Evolutionary conservation across 53 echinoderm and acorn worm genomes (phyloP).

Genomic region (Actinopyga echinites): DNA sequence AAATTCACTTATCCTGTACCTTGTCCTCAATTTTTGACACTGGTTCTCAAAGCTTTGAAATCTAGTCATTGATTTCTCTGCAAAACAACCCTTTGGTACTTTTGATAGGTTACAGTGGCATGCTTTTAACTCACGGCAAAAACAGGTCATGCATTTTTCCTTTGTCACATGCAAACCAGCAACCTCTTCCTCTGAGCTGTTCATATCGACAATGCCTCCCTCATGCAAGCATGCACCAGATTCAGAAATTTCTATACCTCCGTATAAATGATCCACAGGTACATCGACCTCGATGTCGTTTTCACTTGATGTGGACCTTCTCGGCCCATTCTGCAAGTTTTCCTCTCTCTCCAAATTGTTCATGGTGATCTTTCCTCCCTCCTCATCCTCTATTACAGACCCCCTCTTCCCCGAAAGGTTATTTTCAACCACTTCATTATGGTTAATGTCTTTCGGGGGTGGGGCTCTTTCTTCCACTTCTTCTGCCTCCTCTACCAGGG

Average conservation of each 20-base stretch:
- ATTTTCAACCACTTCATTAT: slow-evolving; percentile 27
- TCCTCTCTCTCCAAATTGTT: not conserved
- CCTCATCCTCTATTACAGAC: too few relatives aligned
- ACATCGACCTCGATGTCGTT: slow-evolving; percentile 1
- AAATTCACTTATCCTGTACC: too few relatives aligned
- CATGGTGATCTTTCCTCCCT: too few relatives aligned
- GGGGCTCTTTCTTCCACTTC: not conserved
- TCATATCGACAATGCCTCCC: not conserved
- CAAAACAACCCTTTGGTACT: too few relatives aligned
- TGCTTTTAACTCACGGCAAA: slow-evolving; percentile 13
- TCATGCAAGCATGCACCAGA: slow-evolving; percentile 18
- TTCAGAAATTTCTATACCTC: slow-evolving; percentile 4
- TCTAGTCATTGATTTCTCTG: too few relatives aligned
- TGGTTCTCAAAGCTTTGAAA: too few relatives aligned
- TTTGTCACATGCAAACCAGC: not conserved
- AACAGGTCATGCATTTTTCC: not conserved
- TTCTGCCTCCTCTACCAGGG: slow-evolving; percentile 18
- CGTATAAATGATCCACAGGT: not conserved
- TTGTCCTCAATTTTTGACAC: too few relatives aligned
- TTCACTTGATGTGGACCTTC: not conserved
- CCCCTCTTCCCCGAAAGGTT: not conserved
- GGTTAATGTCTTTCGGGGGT: slow-evolving; percentile 1
- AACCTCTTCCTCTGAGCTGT: not conserved
- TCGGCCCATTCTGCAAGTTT: not conserved
- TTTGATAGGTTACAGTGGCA: too few relatives aligned